These are phyloP conservation scores for Xyrauchen texanus DNA, from an alignment of 2,113 vertebrate genomes.

Conservation along the genomic window DNA sequence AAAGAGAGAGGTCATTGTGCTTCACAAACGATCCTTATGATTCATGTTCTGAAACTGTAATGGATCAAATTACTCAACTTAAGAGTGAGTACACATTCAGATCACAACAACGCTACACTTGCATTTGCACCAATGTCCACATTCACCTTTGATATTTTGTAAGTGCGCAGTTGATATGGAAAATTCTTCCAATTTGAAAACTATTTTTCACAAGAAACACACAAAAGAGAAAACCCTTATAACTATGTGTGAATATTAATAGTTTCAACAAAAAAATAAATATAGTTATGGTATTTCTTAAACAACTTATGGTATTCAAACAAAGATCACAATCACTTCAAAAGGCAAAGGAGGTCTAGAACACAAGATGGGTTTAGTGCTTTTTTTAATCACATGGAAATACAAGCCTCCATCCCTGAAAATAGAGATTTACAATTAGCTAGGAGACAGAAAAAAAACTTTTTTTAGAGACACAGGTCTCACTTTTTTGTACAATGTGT, in stretches of 20 bases:
- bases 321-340: neutral
- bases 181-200: neutral
- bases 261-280: too few species aligned
- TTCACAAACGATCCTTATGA: conserved; percentile 72
- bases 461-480: conserved; percentile 63
- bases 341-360: conserved; percentile 33
- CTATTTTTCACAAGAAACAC: neutral
- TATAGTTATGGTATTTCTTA: neutral
- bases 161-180: neutral
- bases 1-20: conserved; percentile 75
- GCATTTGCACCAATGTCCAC: conserved; percentile 27
- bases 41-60: conserved; percentile 74
- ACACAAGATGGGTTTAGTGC: conserved; percentile 52
- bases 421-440: conserved; percentile 65
- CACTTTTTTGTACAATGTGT: conserved; percentile 65
- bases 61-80: conserved; percentile 66
- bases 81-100: conserved; percentile 62
- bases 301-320: neutral
- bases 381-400: conserved; percentile 75
- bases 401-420: conserved; percentile 71
- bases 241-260: too few species aligned
- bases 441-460: conserved; percentile 63
- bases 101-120: conserved; percentile 57
- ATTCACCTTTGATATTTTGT: neutral
- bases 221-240: too few species aligned